Evolutionary conservation across 92 coral and sea anemone species (phyloP).

Genomic region (Porites evermanni): DNA sequence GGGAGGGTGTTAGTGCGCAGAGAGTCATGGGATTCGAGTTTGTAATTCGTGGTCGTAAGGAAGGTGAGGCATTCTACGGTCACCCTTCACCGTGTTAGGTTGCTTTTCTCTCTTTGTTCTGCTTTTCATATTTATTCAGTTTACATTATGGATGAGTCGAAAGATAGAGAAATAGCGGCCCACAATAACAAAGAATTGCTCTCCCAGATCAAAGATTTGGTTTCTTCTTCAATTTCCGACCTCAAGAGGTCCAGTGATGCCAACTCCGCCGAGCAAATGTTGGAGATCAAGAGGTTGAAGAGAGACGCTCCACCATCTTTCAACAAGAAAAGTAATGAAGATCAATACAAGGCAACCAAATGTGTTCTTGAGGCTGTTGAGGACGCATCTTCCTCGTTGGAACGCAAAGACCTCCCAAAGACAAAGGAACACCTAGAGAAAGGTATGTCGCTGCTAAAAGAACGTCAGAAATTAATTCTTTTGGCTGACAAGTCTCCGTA

Average conservation of each 20-base stretch:
- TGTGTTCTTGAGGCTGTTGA: neutral
- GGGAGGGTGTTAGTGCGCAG: too few relatives aligned
- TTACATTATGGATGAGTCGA: conserved; percentile 4
- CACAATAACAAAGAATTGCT: neutral
- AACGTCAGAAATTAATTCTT: neutral
- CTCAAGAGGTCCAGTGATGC: too few relatives aligned
- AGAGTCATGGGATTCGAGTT: too few relatives aligned
- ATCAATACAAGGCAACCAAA: neutral
- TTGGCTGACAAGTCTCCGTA: neutral
- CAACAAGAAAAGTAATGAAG: too few relatives aligned
- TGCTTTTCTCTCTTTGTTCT: neutral
- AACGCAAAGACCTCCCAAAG: neutral
- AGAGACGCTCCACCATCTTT: too few relatives aligned
- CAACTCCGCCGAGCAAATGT: too few relatives aligned
- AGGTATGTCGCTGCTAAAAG: too few relatives aligned
- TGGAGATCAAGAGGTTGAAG: too few relatives aligned
- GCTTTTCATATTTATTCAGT: neutral
- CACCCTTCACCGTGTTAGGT: too few relatives aligned
- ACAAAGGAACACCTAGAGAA: neutral
- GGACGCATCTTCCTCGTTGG: neutral
- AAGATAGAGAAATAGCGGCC: neutral
- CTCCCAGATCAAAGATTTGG: too few relatives aligned
- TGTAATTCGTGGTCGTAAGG: neutral
- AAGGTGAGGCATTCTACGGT: too few relatives aligned
- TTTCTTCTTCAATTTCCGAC: too few relatives aligned